Percentiles rank a stretch among this genome's conserved stretches.
phyloP scores from a whole-genome alignment of 1,140 invertebrate genomes.

The Mamestra configurata region DNA sequence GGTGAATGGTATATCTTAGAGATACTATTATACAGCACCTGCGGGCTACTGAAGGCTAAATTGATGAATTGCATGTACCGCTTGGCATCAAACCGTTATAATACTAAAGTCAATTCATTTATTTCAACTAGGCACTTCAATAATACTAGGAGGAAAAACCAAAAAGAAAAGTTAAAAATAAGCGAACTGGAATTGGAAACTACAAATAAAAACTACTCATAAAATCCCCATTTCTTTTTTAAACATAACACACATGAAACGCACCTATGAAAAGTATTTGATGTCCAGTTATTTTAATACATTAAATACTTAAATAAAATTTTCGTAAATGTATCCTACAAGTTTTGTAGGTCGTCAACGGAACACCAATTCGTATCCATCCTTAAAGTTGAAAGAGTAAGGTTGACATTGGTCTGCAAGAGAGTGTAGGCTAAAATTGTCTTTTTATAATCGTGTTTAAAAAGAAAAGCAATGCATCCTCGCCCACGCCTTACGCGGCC shows the following conservation, averaged over 20 bases:
- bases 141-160: not conserved
- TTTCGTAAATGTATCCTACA: constrained; percentile 11
- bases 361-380: not conserved
- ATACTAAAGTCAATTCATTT: too few relatives aligned
- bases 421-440: constrained; percentile 26
- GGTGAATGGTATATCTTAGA: too few relatives aligned
- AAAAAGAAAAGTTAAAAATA: constrained; percentile 4
- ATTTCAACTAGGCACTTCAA: too few relatives aligned
- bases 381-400: not conserved
- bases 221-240: not conserved
- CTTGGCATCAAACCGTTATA: not conserved
- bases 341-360: constrained; percentile 35
- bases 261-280: constrained; percentile 3
- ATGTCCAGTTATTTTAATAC: constrained; percentile 13
- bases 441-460: constrained; percentile 59
- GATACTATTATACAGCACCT: too few relatives aligned
- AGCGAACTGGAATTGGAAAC: not conserved
- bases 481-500: constrained; percentile 56
- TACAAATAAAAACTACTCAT: not conserved
- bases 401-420: constrained; percentile 28
- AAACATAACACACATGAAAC: too few relatives aligned
- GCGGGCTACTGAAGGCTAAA: too few relatives aligned
- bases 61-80: too few relatives aligned
- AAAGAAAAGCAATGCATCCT: constrained; percentile 62
- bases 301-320: constrained; percentile 38